A percentile compares a stretch with the other conserved stretches of the same genome.
phyloP scores from a whole-genome alignment of 2,888 invertebrate genomes.

The Strigamia crassipes region DNA sequence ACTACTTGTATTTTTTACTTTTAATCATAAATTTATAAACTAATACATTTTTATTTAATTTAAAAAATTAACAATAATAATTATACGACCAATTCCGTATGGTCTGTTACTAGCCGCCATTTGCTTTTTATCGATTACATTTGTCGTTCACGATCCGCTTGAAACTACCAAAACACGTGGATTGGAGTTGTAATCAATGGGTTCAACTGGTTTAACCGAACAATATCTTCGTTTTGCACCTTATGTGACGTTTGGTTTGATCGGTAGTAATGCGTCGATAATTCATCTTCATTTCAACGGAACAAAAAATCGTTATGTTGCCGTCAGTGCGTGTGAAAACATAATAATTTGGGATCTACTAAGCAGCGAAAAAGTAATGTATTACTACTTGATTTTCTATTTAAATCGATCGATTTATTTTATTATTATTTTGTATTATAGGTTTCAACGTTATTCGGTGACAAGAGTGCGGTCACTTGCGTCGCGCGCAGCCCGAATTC shows the following conservation, averaged over 20 bases:
- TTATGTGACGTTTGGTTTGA: slow-evolving; percentile 85
- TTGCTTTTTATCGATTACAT: no score
- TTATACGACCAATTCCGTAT: no score
- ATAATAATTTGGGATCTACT: slow-evolving; percentile 92
- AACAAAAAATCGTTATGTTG: slow-evolving; percentile 80
- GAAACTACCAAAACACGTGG: neutral
- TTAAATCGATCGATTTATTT: slow-evolving; percentile 27
- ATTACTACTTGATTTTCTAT: neutral
- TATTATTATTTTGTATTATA: slow-evolving; percentile 58
- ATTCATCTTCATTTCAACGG: slow-evolving; percentile 77
- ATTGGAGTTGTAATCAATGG: neutral
- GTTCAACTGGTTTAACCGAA: slow-evolving; percentile 77
- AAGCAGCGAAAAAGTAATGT: slow-evolving; percentile 75
- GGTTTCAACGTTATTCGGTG: slow-evolving; percentile 78
- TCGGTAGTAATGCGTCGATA: slow-evolving; percentile 76
- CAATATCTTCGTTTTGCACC: slow-evolving; percentile 91
- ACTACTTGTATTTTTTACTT: no score
- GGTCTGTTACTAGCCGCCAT: no score
- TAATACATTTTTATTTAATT: no score
- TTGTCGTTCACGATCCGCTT: no score
- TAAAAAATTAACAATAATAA: no score
- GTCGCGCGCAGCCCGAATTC: slow-evolving; percentile 77
- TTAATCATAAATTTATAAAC: no score
- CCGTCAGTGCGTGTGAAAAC: slow-evolving; percentile 92
- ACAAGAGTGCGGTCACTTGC: slow-evolving; percentile 77